Percentiles rank a stretch among this genome's conserved stretches.
Conservation (phyloP, 2,888 invertebrate genomes). For the Anticlea derivata region DNA sequence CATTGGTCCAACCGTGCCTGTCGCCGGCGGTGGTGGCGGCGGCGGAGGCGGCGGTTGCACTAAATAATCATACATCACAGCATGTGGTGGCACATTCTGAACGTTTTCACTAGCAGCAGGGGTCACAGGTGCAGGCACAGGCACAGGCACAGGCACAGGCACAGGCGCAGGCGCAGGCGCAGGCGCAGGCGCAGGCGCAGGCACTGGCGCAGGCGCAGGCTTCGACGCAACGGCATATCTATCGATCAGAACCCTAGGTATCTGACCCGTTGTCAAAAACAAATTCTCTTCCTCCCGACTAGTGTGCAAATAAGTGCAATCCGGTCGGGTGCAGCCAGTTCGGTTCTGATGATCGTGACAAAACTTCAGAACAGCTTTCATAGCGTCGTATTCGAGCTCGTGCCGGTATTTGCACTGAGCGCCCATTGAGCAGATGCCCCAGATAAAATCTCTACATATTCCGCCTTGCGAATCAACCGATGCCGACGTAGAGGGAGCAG, state of each 20-base stretch:
- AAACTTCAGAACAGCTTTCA: conserved; percentile 65
- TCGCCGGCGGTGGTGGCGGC: conserved; percentile 33
- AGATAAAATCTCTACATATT: conserved; percentile 64
- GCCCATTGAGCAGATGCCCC: conserved; percentile 67
- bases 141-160: conserved; percentile 1
- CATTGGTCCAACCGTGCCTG: conserved; percentile 1
- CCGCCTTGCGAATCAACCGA: conserved; percentile 27
- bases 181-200: no score
- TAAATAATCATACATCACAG: conserved; percentile 31
- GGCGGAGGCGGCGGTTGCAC: conserved; percentile 49
- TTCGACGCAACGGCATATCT: conserved; percentile 56
- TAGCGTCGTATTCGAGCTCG: conserved; percentile 58
- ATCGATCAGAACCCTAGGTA: conserved; percentile 61
- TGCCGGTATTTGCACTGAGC: conserved; percentile 62
- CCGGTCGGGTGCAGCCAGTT: conserved; percentile 57
- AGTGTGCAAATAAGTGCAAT: conserved; percentile 65
- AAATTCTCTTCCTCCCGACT: conserved; percentile 62
- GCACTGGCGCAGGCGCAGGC: conserved; percentile 12
- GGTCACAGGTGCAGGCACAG: conserved; percentile 13
- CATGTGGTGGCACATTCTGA: not conserved
- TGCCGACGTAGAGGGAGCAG: conserved; percentile 15
- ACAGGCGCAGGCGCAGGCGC: no score
- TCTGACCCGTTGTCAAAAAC: conserved; percentile 54
- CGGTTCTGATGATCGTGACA: conserved; percentile 73
- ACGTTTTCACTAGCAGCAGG: not conserved